Evolutionary conservation across 92 coral and sea anemone genomes (phyloP).

Genomic region (Virgularia gustaviana): DNA sequence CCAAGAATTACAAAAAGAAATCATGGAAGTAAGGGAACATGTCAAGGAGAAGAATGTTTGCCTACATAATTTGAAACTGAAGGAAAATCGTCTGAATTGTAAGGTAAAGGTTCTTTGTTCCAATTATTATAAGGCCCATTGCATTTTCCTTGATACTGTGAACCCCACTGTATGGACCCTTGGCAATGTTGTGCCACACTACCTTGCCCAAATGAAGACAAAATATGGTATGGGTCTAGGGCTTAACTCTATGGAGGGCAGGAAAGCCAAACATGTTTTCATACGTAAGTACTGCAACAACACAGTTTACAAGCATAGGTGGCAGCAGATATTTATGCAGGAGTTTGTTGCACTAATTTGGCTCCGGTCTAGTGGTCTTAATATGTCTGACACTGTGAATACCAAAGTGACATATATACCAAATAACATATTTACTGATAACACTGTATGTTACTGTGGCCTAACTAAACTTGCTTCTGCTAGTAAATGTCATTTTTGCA

Average conservation of each 20-base stretch:
- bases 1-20: too few species aligned
- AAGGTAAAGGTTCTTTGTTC: slow-evolving; percentile 24
- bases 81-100: slow-evolving; percentile 1
- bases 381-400: neutral
- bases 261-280: slow-evolving; percentile 39
- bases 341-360: slow-evolving; percentile 29
- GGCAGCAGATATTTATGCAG: slow-evolving; percentile 31
- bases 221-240: slow-evolving; percentile 38
- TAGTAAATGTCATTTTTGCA: slow-evolving; percentile 6
- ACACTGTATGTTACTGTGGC: slow-evolving; percentile 13
- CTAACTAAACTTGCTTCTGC: neutral
- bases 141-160: neutral
- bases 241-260: slow-evolving; percentile 43
- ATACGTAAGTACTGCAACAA: slow-evolving; percentile 19
- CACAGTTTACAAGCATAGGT: slow-evolving; percentile 14
- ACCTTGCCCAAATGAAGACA: slow-evolving; percentile 25
- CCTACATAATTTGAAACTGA: neutral
- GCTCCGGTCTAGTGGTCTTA: slow-evolving; percentile 23
- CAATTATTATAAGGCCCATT: slow-evolving; percentile 16
- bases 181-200: slow-evolving; percentile 29
- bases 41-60: neutral
- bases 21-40: too few species aligned
- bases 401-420: neutral
- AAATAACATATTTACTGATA: neutral
- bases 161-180: slow-evolving; percentile 44